Base-by-base conservation (phyloP, 2,113 vertebrate species). In the Ploceus nigricollis region DNA sequence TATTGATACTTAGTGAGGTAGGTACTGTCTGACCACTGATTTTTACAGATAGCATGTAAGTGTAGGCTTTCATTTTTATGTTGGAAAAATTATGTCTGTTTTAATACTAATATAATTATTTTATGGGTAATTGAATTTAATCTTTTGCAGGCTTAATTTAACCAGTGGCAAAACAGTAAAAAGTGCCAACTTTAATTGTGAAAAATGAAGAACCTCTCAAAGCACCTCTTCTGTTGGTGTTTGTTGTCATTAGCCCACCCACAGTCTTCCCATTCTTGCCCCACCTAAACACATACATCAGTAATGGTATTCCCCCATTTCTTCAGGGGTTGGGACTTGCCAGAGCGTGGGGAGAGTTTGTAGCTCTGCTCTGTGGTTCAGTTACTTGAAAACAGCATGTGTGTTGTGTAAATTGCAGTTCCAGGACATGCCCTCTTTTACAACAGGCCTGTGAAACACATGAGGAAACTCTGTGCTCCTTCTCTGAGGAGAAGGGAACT, bases 131-230 rank as follows among this genome's bases (percentile, higher is more conserved):
- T 89, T 97, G 44, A 95, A 89, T 95, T 96, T 96, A 89, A 89
- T 95, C 86, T 95, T 97, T 61, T 96, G 22, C 73, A 91, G 82
- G 50, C 63, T 97, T 96, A 97, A 92, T 96, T 97, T 96, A 97
- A 93, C 87, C 19, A 83, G n/a, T 69, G 35, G 51, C 83, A 94
- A 86, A 60, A 45, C 68, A 93, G 47, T 96, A 89, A 97, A 97
- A 96, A 88, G 15, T 72, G 58, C 37, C 60, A 97, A 79, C 45
- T 84, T 91, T 73, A 93, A 94, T 56, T 54, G 40, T 90, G 51
- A 96, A 94, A 96, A 96, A 97, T 89, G 42, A 68, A 75, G 51
- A 81, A 42, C 45, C 8, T 7, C n/a, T 73, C n/a, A 82, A 82
- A n/a, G 50, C 23, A 71, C 11, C 39, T 70, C 10, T n/a, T 90